A percentile compares a stretch with the other conserved stretches of the same genome.
These are phyloP conservation scores for Zalophus californianus DNA, from an alignment of 2,797 vertebrate species.

Conservation along the genomic window DNA sequence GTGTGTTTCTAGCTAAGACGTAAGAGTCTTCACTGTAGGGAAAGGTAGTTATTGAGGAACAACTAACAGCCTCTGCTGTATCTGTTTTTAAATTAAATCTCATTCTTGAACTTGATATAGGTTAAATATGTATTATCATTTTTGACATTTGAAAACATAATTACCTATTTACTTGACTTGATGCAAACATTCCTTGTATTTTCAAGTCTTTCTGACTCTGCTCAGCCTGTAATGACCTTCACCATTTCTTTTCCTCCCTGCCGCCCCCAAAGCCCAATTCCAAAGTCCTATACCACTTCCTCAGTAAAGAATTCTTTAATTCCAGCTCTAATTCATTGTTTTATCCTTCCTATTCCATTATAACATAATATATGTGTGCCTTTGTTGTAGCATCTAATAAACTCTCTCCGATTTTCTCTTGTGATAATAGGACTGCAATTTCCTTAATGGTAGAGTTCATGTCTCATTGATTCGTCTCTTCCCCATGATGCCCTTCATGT, in stretches of 20 bases:
- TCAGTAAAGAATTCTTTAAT: constrained; percentile 1
- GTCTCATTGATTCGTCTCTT: constrained; percentile 65
- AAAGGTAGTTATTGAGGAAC: not conserved
- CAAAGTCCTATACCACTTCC: not conserved
- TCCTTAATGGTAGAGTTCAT: constrained; percentile 64
- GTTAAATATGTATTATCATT: not conserved
- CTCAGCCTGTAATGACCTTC: not conserved
- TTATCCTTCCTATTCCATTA: constrained; percentile 27
- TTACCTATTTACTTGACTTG: not conserved
- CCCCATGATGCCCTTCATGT: constrained; percentile 20
- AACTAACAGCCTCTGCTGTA: not conserved
- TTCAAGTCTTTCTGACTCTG: not conserved
- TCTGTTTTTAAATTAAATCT: not conserved
- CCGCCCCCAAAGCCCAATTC: not conserved
- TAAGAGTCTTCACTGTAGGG: not conserved
- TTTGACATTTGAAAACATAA: not conserved
- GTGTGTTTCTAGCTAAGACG: not conserved
- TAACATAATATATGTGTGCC: constrained; percentile 8
- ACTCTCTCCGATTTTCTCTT: constrained; percentile 43
- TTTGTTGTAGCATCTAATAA: constrained; percentile 60
- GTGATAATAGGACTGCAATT: constrained; percentile 60
- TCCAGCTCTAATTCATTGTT: not conserved
- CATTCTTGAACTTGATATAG: not conserved
- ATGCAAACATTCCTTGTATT: not conserved
- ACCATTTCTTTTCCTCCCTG: not conserved